A percentile compares a stretch with the other conserved stretches of the same genome.
phyloP scores from a whole-genome alignment of 2,113 vertebrate genomes.

The Mustela lutreola region DNA sequence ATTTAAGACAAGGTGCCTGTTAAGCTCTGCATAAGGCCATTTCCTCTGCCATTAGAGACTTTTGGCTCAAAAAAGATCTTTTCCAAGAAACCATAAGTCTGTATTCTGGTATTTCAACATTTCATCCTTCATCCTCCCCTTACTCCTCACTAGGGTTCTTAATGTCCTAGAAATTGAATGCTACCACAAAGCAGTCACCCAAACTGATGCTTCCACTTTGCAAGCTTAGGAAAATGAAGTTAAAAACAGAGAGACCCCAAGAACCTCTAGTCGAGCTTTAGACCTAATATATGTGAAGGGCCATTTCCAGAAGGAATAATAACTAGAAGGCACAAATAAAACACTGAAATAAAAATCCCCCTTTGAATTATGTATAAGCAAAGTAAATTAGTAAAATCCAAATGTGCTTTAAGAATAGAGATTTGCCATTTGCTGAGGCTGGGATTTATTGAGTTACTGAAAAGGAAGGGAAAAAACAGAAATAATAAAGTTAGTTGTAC shows the following conservation, averaged over 20 bases:
- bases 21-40: constrained; percentile 42
- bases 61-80: constrained; percentile 36
- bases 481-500: not conserved
- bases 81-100: not conserved
- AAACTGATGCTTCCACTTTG: not conserved
- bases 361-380: constrained; percentile 67
- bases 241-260: not conserved
- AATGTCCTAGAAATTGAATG: constrained; percentile 7
- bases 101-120: constrained; percentile 37
- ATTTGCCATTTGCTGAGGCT: constrained; percentile 32
- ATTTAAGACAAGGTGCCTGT: not conserved
- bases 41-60: constrained; percentile 35
- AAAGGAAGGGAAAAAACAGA: not conserved
- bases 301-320: constrained; percentile 63
- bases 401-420: constrained; percentile 59
- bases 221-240: constrained; percentile 42
- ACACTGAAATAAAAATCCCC: constrained; percentile 43
- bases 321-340: constrained; percentile 60
- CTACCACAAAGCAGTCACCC: not conserved
- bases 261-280: not conserved
- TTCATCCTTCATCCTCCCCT: not conserved
- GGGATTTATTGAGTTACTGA: constrained; percentile 37
- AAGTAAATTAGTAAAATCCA: constrained; percentile 67
- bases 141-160: not conserved
- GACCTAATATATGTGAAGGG: not conserved